Evolutionary conservation across 2,888 invertebrate species (phyloP), one percentile per base, ranked within the genome.

Genomic region (Meteorus cinctellus): DNA sequence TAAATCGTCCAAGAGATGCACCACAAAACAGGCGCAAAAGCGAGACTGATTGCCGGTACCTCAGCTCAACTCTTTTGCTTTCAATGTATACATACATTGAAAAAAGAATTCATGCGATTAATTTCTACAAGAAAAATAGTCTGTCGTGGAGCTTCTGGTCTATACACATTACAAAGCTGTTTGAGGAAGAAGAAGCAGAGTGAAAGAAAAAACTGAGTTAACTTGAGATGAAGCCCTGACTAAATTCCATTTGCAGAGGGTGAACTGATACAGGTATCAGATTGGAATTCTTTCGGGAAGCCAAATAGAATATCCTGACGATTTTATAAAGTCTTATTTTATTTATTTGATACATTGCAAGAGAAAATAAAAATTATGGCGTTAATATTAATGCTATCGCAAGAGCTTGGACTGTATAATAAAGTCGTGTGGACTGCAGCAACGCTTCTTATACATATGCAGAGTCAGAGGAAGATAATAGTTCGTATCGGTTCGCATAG

Each of bases 331-430:
- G 12, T 24, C 10, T 27, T 31, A 19, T 19, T 27, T 36, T 67
- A n/a, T 16, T 34, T 63, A 24, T 27, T 59, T 12, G 14, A 62
- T 62, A 27, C 19, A 8, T 14, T 4, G 12, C 14, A 36, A 31
- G 31, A 62, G 31, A 45, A 63, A 19, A 60, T 66, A 66, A 66
- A 59, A 72, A 76, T 76, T 72, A 80, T 82, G 80, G 82, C 81
- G 84, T 86, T 85, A 84, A 87, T 87, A 88, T 88, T 86, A 86
- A 87, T 86, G 85, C 81, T 81, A 80, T 82, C 74, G 73, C 79
- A 81, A 77, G 77, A 75, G 79, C 77, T 73, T 79, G 72, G 78
- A 75, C 80, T 78, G 84, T 83, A 86, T 87, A 86, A 87, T 86
- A 86, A 86, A 83, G 83, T 86, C 84, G 84, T 84, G 82, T 80